Evolutionary conservation across 2,113 vertebrate species (phyloP).

Genomic region (Poicephalus gulielmi): DNA sequence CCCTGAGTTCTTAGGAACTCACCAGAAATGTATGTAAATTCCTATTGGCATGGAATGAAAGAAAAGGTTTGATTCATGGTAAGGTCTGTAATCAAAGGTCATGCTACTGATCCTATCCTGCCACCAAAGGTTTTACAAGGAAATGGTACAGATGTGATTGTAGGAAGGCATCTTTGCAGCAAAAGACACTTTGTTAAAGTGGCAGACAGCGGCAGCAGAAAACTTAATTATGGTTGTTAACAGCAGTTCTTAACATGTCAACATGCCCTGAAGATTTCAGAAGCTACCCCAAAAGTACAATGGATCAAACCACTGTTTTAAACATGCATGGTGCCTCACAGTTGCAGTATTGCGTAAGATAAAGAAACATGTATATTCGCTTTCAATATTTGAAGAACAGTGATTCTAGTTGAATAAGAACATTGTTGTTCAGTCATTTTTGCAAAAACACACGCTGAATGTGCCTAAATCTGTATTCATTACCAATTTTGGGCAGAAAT

Average conservation of each 20-base stretch:
- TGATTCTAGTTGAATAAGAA: neutral
- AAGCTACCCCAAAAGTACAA: neutral
- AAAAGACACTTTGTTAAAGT: neutral
- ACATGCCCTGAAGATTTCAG: neutral
- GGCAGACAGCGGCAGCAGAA: neutral
- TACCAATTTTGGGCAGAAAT: neutral
- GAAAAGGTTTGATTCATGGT: neutral
- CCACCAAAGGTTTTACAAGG: neutral
- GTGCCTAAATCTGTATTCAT: neutral
- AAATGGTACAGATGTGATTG: neutral
- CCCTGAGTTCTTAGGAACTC: neutral
- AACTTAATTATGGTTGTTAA: neutral
- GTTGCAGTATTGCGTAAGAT: neutral
- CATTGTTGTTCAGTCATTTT: neutral
- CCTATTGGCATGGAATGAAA: neutral
- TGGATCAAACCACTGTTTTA: neutral
- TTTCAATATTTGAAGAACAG: neutral
- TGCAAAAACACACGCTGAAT: neutral
- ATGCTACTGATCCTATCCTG: neutral
- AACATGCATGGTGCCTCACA: neutral
- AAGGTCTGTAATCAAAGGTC: neutral
- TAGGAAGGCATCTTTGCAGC: neutral
- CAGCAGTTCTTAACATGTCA: neutral
- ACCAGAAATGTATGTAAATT: neutral
- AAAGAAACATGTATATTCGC: neutral